These are phyloP conservation scores for Phyllostomus discolor DNA, from an alignment of 2,113 vertebrate species.

Conservation along the genomic window DNA sequence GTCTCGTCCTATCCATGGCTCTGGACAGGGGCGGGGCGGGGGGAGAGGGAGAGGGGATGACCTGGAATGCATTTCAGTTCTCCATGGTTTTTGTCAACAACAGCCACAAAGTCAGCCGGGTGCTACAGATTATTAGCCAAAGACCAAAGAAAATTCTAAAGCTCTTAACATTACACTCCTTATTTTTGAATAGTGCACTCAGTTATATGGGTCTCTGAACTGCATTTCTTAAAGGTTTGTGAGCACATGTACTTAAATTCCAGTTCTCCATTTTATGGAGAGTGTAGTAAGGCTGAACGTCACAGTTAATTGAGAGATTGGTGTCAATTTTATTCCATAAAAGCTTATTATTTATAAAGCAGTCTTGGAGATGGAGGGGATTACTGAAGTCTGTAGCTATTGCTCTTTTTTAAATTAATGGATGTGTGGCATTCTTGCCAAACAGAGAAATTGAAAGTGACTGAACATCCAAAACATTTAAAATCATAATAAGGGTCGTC, in stretches of 20 bases:
- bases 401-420: background rate
- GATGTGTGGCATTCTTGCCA: background rate
- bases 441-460: background rate
- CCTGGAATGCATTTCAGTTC: background rate
- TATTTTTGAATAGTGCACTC: background rate
- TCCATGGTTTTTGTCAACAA: background rate
- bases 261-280: background rate
- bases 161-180: background rate
- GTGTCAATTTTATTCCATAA: slow-evolving; percentile 17
- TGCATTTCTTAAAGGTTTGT: background rate
- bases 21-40: accelerated
- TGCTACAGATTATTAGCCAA: background rate
- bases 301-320: slow-evolving; percentile 11
- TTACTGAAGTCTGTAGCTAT: background rate
- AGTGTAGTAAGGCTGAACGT: background rate
- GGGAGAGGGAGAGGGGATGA: accelerated
- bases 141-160: background rate
- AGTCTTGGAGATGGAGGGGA: background rate
- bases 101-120: background rate
- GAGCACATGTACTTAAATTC: background rate
- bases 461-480: background rate
- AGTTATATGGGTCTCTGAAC: background rate
- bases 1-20: background rate
- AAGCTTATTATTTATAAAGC: background rate
- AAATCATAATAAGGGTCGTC: slow-evolving; percentile 11